Conservation (phyloP, 53 echinoderm and acorn worm species). For the Mesocentrotus franciscanus region DNA sequence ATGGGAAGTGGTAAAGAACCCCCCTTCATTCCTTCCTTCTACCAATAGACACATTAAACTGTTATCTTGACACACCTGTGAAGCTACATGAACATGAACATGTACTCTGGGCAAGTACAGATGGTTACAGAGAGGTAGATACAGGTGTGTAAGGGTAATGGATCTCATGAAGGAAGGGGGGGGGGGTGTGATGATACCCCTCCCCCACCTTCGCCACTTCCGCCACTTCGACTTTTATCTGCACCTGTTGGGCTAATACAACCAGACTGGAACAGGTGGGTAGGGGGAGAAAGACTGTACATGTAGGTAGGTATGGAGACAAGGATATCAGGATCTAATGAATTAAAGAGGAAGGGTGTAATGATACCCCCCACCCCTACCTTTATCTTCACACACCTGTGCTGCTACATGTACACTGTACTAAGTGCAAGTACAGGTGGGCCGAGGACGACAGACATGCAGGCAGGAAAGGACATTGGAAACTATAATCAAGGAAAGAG, state of each 20-base stretch:
- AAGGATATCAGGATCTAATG: too few relatives aligned
- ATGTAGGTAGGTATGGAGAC: too few relatives aligned
- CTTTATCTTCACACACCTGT: not conserved
- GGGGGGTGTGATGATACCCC: not conserved
- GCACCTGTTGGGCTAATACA: too few relatives aligned
- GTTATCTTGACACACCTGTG: not conserved
- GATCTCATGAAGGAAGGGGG: not conserved
- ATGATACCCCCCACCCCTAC: not conserved
- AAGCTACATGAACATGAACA: not conserved
- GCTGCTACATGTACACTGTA: not conserved
- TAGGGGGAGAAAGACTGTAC: too few relatives aligned
- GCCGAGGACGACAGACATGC: not conserved
- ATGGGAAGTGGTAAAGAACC: too few relatives aligned
- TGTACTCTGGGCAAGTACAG: not conserved
- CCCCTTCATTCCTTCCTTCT: too few relatives aligned
- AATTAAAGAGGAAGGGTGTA: not conserved
- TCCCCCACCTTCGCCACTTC: too few relatives aligned
- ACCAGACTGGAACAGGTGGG: too few relatives aligned
- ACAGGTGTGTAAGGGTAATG: not conserved
- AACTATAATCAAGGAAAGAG: slow-evolving; percentile 14
- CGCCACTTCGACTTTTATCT: too few relatives aligned
- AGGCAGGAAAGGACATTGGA: not conserved
- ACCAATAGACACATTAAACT: too few relatives aligned
- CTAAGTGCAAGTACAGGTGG: not conserved
- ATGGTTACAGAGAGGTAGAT: not conserved